A percentile compares a stretch with the other conserved stretches of the same genome.
Evolutionary conservation across 2,888 invertebrate genomes (phyloP).

Genomic region (Phrixothrix hirtus): DNA sequence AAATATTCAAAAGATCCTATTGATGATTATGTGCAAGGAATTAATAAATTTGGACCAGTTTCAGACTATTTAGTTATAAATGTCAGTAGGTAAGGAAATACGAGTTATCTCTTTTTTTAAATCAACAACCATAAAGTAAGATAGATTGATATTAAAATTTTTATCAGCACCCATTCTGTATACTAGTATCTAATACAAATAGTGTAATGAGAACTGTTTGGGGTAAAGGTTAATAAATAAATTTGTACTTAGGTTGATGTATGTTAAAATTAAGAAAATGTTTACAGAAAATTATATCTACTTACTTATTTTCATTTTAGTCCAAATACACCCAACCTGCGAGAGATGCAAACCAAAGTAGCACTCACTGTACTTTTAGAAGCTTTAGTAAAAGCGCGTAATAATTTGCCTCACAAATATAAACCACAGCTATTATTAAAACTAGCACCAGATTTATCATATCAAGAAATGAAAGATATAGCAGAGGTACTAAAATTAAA

Average conservation of each 20-base stretch:
- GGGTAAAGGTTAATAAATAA: no score
- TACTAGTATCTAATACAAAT: no score
- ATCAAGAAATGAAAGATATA: conserved; percentile 78
- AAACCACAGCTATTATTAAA: conserved; percentile 88
- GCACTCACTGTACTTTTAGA: conserved; percentile 71
- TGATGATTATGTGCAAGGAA: conserved; percentile 84
- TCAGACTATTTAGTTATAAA: conserved; percentile 98
- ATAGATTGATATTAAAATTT: conserved; percentile 1
- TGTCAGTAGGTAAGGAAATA: conserved; percentile 70
- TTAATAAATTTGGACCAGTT: conserved; percentile 76
- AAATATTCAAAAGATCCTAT: conserved; percentile 76
- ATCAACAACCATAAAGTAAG: no score
- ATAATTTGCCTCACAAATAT: conserved; percentile 55
- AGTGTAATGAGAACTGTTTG: no score
- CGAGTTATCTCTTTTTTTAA: neutral
- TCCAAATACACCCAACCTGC: conserved; percentile 93
- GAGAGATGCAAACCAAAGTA: conserved; percentile 78
- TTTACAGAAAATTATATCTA: no score
- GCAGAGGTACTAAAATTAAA: conserved; percentile 68
- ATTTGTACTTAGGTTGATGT: no score
- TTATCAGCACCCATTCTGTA: no score
- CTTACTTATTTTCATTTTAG: no score
- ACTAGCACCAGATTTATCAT: conserved; percentile 86
- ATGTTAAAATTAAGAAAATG: no score
- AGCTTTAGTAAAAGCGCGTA: conserved; percentile 65